Base-by-base conservation (phyloP, 53 echinoderm and acorn worm species). In the Astropecten irregularis region DNA sequence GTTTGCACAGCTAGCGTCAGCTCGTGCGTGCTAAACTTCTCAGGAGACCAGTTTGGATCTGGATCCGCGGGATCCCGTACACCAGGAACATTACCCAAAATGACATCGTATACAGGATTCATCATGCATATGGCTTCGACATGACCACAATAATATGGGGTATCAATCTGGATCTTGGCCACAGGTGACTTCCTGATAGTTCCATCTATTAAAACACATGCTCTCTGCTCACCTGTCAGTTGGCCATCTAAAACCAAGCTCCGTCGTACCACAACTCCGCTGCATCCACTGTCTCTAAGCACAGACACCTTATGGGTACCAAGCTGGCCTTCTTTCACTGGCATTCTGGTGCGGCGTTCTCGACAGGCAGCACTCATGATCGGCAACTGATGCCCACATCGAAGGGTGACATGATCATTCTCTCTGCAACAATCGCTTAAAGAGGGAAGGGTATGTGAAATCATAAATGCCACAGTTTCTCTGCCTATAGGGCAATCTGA, bases 41-140 rank as follows among this genome's bases (percentile, higher is more conserved):
- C 85, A 18, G 47, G 23, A 61, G 10, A 2, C 54, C 61, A 71
- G 4, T 61, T 68, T 21, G 48, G 37, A 35, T 81, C 68, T 40
- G 87, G 87, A 50, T 87, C 81, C 2, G 15, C 25, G 9, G 79
- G 79, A 79, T 37, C 68, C 23, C 87, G 56, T 40, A 86, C 73
- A 28, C 82, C 86, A 37, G 21, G 4, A 64, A 90, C 60, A 29
- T 90, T 90, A 1, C 86, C 86, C 3, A 90, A 31, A 51, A 90
- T 71, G 1, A 90, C n/a, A 81, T 90, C 68, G 59, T 50, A 85
- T 3, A 86, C 86, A 14, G 85, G 85, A 58, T 74, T 74, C 51
- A 74, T 31, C 85, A 84, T 61, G 69, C 85, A 84, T 14, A 84
- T 32, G 1, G 85, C 85, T 19, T 37, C 10, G 20, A 84, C 72